These are phyloP conservation scores for Neodiprion lecontei DNA, from an alignment of 1,140 invertebrate species.

Conservation along the genomic window DNA sequence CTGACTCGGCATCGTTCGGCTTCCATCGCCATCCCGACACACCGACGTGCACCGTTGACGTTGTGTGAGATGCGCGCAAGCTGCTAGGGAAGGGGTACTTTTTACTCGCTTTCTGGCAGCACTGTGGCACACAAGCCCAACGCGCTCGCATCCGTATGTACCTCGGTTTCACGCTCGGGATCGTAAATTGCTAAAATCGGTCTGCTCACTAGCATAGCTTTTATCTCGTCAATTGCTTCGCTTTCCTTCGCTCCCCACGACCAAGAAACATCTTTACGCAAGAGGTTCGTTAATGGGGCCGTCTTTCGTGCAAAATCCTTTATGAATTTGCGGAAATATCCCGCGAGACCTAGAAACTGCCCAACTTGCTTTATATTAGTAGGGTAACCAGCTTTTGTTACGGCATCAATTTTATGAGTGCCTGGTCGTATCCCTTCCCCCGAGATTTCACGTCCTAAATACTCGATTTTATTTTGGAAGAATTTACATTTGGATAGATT, in stretches of 20 bases:
- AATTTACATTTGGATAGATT: conserved; percentile 34
- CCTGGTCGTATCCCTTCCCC: conserved; percentile 36
- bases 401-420: conserved; percentile 32
- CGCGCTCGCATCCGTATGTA: conserved; percentile 41
- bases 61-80: too few species aligned
- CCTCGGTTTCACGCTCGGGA: conserved; percentile 29
- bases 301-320: conserved; percentile 36
- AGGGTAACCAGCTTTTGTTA: conserved; percentile 22
- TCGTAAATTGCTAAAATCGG: conserved; percentile 28
- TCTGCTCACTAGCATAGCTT: conserved; percentile 16
- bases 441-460: conserved; percentile 38
- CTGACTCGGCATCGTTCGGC: too few species aligned
- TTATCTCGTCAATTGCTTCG: conserved; percentile 9
- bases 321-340: conserved; percentile 50
- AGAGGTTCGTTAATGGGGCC: conserved; percentile 36
- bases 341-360: conserved; percentile 44
- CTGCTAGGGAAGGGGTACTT: too few species aligned
- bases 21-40: too few species aligned
- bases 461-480: conserved; percentile 31
- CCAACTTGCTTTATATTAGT: conserved; percentile 35
- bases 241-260: not conserved
- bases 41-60: too few species aligned
- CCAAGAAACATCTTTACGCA: conserved; percentile 30
- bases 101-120: too few species aligned
- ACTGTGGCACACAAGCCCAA: conserved; percentile 35